phyloP scores from a whole-genome alignment of 1,140 invertebrate genomes.

The Pygmarrhopalites habei region DNA sequence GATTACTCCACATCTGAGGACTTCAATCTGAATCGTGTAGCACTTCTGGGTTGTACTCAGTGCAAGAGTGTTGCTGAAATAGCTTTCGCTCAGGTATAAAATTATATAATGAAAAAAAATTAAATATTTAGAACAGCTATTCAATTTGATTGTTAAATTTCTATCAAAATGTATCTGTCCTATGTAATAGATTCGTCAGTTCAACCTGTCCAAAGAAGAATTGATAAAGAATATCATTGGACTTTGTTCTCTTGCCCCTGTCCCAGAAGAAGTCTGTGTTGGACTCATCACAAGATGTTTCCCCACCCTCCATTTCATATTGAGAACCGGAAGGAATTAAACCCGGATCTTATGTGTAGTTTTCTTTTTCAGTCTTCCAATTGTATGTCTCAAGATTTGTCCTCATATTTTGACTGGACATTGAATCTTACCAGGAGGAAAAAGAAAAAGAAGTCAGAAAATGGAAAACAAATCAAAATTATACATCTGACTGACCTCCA shows the following conservation, averaged over 20 bases:
- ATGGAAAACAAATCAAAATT: conserved; percentile 47
- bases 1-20: too few relatives aligned
- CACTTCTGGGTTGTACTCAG: too few relatives aligned
- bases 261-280: conserved; percentile 22
- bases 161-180: too few relatives aligned
- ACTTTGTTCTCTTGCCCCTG: conserved; percentile 23
- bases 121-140: too few relatives aligned
- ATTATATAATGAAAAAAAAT: too few relatives aligned
- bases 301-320: conserved; percentile 22
- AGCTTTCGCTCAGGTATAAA: too few relatives aligned
- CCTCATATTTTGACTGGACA: conserved; percentile 51
- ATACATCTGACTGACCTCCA: conserved; percentile 75
- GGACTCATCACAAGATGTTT: conserved; percentile 23
- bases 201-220: not conserved
- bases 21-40: too few relatives aligned
- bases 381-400: conserved; percentile 35
- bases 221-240: not conserved
- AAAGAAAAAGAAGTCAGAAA: too few relatives aligned
- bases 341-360: conserved; percentile 21
- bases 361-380: conserved; percentile 8
- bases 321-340: conserved; percentile 2
- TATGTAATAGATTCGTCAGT: not conserved
- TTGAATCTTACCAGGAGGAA: conserved; percentile 46
- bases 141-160: too few relatives aligned
- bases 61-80: too few relatives aligned